Evolutionary conservation across 2,888 invertebrate species (phyloP), one percentile per base, ranked within the genome.

Genomic region (Cybosia mesomella): DNA sequence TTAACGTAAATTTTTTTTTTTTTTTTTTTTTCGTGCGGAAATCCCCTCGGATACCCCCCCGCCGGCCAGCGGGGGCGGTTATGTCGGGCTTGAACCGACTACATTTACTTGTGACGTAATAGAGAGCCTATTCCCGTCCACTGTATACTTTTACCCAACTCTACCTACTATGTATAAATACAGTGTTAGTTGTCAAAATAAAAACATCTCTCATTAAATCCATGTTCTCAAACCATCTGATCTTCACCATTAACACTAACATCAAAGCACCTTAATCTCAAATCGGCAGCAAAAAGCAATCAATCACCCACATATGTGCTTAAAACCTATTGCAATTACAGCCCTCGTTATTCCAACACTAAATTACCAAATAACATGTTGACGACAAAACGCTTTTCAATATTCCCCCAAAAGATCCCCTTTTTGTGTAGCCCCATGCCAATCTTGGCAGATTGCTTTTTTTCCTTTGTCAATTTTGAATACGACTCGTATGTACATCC

Each of bases 401-500:
- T 92, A 91, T 87, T 91, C 89, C 88, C 73, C 81, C 73, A 70
- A 78, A 81, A 79, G 77, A 79, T 75, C 75, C 83, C 83, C 83
- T 72, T 82, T 82, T 81, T 82, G 73, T 77, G 66, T 69, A 64
- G 65, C 90, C 92, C 92, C 93, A 94, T 93, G 94, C 94, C 94
- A 94, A 94, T 94, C 94, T 93, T 90, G 78, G 85, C 88, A 93
- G 94, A 94, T 95, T 94, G 94, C 94, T 95, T 95, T 95, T 93
- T 93, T 94, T 93, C 94, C 91, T 94, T 95, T 95, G 94, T 95
- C 89, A 92, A 92, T 93, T 92, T 93, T 87, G 93, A 94, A 94
- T 94, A 92, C 91, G 87, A 83, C 83, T 84, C 87, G 90, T 87
- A 91, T 92, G 93, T 91, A 88, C 87, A 87, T 87, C 88, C 91